Evolutionary conservation across 2,113 vertebrate species (phyloP), one percentile per base, ranked within the genome.

Genomic region (Nymphicus hollandicus): DNA sequence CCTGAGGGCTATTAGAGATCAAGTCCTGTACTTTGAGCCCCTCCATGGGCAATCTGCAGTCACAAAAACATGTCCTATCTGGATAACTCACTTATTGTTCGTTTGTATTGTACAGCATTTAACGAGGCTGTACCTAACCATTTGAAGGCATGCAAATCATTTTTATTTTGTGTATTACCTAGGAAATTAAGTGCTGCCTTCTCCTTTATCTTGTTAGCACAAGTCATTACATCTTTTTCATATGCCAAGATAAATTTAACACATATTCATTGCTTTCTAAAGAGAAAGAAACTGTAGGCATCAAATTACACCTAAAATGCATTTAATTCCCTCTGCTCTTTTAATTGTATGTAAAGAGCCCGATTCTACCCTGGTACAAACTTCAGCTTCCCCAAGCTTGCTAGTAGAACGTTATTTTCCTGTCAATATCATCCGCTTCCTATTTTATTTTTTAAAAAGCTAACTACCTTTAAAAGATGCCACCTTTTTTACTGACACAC

Each of bases 181-280:
- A 95, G 91, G 83, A 97, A 97, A 97, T 96, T 94, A 96, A 97
- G 92, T 81, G 91, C 93, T 97, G 87, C 87, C 74, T 96, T 95
- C 87, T 94, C 90, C 89, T 97, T 97, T 97, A 97, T 96, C 97
- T 97, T 95, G 91, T 96, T 96, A 96, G 89, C 83, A 95, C 64
- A 97, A 97, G 91, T 96, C 96, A 97, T 97, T 97, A 97, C 93
- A 96, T 95, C 89, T 97, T 96, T 95, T 97, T 94, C 95, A 96
- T 66, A 88, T 64, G 81, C 86, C 92, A 95, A 97, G 96, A 97
- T 95, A 97, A 97, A 97, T 96, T 96, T 96, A 97, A 96, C 94
- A 91, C 73, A 86, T 70, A 95, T 92, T 96, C 91, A 95, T 46
- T 74, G 91, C 91, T 92, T 97, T 96, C 93, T 91, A 95, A 89